These are phyloP conservation scores for Microplitis mediator DNA, from an alignment of 1,140 invertebrate species.

Conservation along the genomic window DNA sequence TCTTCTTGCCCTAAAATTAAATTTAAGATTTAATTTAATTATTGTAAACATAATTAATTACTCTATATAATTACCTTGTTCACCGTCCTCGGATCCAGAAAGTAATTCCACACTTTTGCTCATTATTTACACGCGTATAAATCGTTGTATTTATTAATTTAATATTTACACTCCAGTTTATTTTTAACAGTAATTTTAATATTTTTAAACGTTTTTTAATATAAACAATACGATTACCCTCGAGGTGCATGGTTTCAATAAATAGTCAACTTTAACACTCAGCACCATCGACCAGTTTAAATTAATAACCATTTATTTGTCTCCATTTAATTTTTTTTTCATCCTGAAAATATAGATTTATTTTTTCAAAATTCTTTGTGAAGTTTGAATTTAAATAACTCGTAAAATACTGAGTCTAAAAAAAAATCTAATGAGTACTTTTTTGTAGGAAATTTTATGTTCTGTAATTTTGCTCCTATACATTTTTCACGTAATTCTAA, in stretches of 20 bases:
- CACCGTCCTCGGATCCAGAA: slow-evolving; percentile 51
- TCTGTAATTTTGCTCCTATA: too few species aligned
- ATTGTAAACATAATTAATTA: background rate
- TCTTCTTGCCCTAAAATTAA: slow-evolving; percentile 33
- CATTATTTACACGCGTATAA: slow-evolving; percentile 34
- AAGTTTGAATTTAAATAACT: too few species aligned
- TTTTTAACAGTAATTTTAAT: background rate
- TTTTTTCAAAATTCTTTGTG: too few species aligned
- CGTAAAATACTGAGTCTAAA: too few species aligned
- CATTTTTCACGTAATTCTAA: too few species aligned
- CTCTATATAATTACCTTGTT: slow-evolving; percentile 41
- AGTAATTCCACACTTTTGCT: slow-evolving; percentile 57
- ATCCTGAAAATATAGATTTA: too few species aligned
- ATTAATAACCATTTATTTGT: background rate
- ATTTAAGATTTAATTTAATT: background rate
- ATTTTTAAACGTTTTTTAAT: slow-evolving; percentile 51
- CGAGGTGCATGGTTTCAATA: slow-evolving; percentile 43
- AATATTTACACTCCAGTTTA: background rate
- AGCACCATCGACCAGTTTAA: slow-evolving; percentile 32
- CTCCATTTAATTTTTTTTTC: too few species aligned
- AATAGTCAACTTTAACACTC: slow-evolving; percentile 26
- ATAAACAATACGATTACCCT: slow-evolving; percentile 38
- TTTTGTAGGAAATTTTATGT: too few species aligned
- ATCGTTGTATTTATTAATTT: background rate
- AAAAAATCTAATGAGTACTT: too few species aligned